Base-by-base conservation (phyloP, 2,113 vertebrate genomes). In the Cervus canadensis region DNA sequence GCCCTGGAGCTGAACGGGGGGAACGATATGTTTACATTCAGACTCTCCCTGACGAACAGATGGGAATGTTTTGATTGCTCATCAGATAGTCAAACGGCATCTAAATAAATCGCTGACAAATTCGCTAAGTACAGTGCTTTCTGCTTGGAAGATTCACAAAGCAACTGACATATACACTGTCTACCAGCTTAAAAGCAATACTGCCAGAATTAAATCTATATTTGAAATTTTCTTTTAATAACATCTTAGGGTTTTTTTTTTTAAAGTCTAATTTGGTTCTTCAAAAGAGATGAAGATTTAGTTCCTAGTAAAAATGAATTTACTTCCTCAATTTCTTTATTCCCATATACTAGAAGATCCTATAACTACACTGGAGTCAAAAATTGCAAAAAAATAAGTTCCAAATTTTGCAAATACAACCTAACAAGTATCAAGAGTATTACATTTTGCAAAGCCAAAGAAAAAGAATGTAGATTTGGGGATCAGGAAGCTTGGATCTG, bases 161-260 rank as follows among this genome's bases (percentile, higher is more conserved):
- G 52, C 92, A 74, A 36, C 87, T 21, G 25, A 76, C 48, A 62
- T 30, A 64, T 23, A 28, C 19, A 52, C 92, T 2, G 10, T 11
- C 1, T 14, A n/a, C 60, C 54, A 10, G 40, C 76, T 79, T 56
- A 60, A 59, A 83, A 43, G 71, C 50, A 8, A 78, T 5, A 28
- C 67, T 93, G 43, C 67, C 76, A 81, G 81, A 36, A 81, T 57
- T 60, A 95, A 87, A 81, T 60, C 56, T 86, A 1, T 52, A 62
- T 91, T 91, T 71, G 45, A 52, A 92, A 56, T 15, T 88, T 96
- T 94, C 95, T 94, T 96, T 85, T 97, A 87, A 95, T 81, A 87
- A 56, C 78, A 71, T 71, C 43, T 48, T 50, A 17, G n/a, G 10
- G 0, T 36, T 82, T 43, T 36, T 36, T 36, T 28, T 82, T 28